Evolutionary conservation across 2,797 vertebrate genomes (phyloP).

Genomic region (Enteromius unitaeniatus): DNA sequence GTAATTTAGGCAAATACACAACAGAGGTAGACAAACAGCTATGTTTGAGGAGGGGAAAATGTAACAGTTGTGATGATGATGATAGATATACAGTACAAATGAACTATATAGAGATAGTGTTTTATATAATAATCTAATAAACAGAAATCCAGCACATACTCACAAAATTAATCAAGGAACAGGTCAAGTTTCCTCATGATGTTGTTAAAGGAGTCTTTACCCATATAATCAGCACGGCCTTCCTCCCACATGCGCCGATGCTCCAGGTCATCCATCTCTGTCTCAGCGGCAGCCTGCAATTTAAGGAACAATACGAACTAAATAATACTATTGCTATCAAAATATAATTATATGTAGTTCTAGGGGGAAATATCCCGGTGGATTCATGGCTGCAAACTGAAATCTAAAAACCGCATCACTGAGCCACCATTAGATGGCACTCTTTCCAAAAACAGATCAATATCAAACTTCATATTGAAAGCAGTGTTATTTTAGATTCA

Average conservation of each 20-base stretch:
- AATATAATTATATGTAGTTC: neutral
- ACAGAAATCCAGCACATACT: neutral
- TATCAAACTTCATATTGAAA: neutral
- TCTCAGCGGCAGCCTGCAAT: slow-evolving; percentile 56
- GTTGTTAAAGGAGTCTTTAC: slow-evolving; percentile 79
- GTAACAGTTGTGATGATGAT: neutral
- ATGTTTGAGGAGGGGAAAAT: neutral
- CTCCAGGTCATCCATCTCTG: slow-evolving; percentile 65
- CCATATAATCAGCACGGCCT: slow-evolving; percentile 80
- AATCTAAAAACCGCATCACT: neutral
- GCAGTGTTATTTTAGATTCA: too few relatives aligned
- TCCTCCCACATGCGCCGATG: slow-evolving; percentile 79
- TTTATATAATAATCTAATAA: neutral
- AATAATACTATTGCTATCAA: slow-evolving; percentile 4
- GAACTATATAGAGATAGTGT: neutral
- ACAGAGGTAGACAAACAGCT: slow-evolving; percentile 35
- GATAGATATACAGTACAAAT: slow-evolving; percentile 16
- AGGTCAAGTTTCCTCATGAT: slow-evolving; percentile 79
- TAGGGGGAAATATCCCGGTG: neutral
- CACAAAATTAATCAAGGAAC: slow-evolving; percentile 74
- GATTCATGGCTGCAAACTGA: neutral
- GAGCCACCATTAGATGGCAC: slow-evolving; percentile 49
- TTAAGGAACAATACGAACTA: neutral
- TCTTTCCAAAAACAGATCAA: neutral
- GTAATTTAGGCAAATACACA: neutral